Evolutionary conservation across 2,797 vertebrate species (phyloP), one percentile per base, ranked within the genome.

Genomic region (Lagocephalus sceleratus): DNA sequence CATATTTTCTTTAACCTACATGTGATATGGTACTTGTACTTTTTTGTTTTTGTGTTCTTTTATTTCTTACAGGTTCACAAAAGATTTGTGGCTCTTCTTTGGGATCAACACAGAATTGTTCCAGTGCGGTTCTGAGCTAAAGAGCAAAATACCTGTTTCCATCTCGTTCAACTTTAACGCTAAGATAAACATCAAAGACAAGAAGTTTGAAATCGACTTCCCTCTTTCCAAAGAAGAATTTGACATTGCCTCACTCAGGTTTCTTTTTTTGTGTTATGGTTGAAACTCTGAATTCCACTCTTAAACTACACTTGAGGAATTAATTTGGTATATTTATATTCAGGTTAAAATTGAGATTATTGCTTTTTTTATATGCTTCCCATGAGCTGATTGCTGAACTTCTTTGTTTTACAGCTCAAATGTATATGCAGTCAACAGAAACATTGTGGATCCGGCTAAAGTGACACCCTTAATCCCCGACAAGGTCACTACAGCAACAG

Each of bases 41-140:
- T 42, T 2, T n/a, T 40, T 40, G 3, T 2, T 5, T 41, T 41
- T 41, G 12, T 41, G 14, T 19, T 5, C 19, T 42, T 42, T 19
- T 5, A 7, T 42, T 19, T 42, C 19, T 42, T 42, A 19, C 9
- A 19, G 40, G 17, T 17, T 42, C 6, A 76, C 81, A 20, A 89
- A 88, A 52, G 87, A 92, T 54, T 60, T 84, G 15, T 88, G 86
- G 84, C 2, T 84, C 48, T 91, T 82, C 76, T 81, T 90, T 11
- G 91, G 91, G 15, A 86, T 92, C 79, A 92, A 88, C 82, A 91
- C 90, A 5, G 86, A 91, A 22, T 53, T 92, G 10, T 90, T 92
- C 74, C 90, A 92, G 78, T 77, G 75, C 57, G 91, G 89, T 4
- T 51, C 45, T 0, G 88, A 92, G 71, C 23, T 88, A 0, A 88